Conservation (phyloP, 2,113 vertebrate genomes). For the Pteruthius melanotis region DNA sequence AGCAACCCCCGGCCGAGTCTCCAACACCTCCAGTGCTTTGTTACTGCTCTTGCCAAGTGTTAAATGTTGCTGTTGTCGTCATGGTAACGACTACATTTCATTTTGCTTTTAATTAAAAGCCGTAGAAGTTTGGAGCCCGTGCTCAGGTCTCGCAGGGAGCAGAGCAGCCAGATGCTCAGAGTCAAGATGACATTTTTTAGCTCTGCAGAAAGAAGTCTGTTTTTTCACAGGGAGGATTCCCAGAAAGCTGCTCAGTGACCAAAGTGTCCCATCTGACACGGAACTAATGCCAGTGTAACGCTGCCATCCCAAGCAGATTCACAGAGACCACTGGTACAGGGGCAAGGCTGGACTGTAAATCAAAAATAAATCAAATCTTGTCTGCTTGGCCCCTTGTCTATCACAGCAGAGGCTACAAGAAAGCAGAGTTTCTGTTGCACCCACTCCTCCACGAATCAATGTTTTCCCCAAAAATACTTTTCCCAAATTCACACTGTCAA, state of each 20-base stretch:
- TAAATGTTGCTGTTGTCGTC: neutral
- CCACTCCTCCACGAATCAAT: neutral
- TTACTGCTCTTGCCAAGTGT: neutral
- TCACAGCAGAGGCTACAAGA: neutral
- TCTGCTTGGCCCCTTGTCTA: fast-evolving
- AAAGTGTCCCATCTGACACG: neutral
- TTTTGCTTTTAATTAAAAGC: constrained; percentile 37
- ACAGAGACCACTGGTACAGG: neutral
- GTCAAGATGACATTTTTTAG: neutral
- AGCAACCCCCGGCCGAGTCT: neutral
- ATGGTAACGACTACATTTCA: neutral
- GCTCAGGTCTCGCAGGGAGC: neutral
- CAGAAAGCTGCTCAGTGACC: neutral
- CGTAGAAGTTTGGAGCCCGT: neutral
- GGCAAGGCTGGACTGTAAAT: neutral
- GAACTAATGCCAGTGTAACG: neutral
- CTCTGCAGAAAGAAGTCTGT: neutral
- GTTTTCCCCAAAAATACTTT: neutral
- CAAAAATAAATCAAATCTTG: neutral
- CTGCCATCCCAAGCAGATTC: neutral
- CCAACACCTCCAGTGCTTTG: constrained; percentile 18
- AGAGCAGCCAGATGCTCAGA: neutral
- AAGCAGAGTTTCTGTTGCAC: neutral
- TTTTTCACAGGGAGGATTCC: neutral
- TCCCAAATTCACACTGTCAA: neutral